A percentile compares a stretch with the other conserved stretches of the same genome.
Conservation (phyloP, 2,113 vertebrate species). For the Paramisgurnus dabryanus region DNA sequence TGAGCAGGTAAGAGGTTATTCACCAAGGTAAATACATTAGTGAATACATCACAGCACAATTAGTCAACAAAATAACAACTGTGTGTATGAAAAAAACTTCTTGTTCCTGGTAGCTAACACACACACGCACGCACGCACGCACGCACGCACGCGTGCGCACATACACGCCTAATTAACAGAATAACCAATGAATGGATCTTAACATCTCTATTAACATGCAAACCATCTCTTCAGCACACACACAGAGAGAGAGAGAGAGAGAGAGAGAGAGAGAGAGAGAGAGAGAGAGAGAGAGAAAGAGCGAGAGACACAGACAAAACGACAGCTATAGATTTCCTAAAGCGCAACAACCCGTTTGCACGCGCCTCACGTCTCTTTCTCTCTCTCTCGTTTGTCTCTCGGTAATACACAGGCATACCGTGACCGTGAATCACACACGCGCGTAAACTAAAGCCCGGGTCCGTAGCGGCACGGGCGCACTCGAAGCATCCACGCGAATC, state of each 20-base stretch:
- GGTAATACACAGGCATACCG: background rate
- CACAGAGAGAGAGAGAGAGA: background rate
- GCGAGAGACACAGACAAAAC: background rate
- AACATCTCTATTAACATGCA: slow-evolving; percentile 1
- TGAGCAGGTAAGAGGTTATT: background rate
- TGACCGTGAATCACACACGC: background rate
- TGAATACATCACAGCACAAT: background rate
- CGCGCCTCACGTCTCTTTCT: background rate
- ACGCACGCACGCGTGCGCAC: slow-evolving; percentile 10
- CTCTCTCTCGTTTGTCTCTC: background rate
- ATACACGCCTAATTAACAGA: background rate
- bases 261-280: background rate
- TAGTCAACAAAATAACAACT: background rate
- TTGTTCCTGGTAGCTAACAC: background rate
- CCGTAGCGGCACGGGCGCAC: background rate
- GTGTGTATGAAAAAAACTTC: background rate
- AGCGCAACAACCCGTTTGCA: background rate
- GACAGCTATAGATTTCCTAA: slow-evolving; percentile 41
- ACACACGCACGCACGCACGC: background rate
- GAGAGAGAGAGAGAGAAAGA: background rate
- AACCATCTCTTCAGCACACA: background rate
- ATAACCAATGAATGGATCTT: background rate
- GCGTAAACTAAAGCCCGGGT: no score
- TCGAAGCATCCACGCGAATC: background rate
- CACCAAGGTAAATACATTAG: background rate